These are phyloP conservation scores for Albula glossodonta DNA, from an alignment of 2,113 vertebrate species.

Conservation along the genomic window DNA sequence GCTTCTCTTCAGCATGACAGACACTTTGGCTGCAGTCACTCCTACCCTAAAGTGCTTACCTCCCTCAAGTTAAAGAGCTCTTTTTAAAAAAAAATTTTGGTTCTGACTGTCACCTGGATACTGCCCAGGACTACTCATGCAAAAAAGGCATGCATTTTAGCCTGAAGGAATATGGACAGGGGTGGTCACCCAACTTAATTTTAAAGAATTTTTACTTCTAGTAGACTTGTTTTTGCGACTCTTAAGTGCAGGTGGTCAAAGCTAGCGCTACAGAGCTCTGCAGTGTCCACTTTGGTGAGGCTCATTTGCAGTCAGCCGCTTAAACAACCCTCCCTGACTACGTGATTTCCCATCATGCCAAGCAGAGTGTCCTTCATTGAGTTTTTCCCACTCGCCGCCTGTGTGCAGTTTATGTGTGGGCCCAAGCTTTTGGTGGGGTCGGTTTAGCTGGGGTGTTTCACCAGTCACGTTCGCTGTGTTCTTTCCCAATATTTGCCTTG, in stretches of 20 bases:
- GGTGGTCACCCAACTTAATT: neutral
- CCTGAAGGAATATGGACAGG: neutral
- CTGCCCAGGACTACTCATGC: conserved; percentile 49
- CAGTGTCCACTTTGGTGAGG: neutral
- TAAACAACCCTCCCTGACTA: neutral
- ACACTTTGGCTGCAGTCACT: neutral
- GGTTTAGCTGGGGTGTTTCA: conserved; percentile 19
- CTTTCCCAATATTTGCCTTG: neutral
- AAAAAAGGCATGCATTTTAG: conserved; percentile 18
- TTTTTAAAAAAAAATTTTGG: conserved; percentile 50
- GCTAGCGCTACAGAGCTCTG: neutral
- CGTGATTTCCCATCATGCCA: too few species aligned
- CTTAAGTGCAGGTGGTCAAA: conserved; percentile 11
- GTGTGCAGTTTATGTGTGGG: conserved; percentile 15
- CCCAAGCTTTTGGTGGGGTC: conserved; percentile 27
- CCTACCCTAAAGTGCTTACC: conserved; percentile 1
- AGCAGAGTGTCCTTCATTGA: too few species aligned
- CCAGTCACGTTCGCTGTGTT: neutral
- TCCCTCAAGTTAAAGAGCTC: conserved; percentile 45
- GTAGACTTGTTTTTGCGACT: neutral
- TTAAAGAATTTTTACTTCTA: conserved; percentile 1
- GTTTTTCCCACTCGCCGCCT: neutral
- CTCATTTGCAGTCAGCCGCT: neutral
- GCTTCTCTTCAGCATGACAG: conserved; percentile 51
- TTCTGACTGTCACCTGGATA: conserved; percentile 56